These are phyloP conservation scores for Syngnathus scovelli DNA, from an alignment of 2,113 vertebrate genomes.

Conservation along the genomic window DNA sequence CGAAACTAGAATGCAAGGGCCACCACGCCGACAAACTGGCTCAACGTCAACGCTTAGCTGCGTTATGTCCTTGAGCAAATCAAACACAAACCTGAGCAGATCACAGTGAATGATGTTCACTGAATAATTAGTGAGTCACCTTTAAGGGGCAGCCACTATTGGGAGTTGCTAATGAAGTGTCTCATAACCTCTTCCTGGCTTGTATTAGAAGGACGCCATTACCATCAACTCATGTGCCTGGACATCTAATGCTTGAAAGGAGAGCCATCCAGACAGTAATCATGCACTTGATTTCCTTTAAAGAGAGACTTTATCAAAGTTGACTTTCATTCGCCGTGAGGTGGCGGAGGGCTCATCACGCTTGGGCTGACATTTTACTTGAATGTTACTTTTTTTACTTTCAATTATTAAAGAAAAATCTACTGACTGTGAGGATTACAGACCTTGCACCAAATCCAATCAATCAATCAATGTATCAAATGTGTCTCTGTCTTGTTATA, in stretches of 20 bases:
- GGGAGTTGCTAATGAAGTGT: conserved; percentile 58
- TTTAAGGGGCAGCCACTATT: conserved; percentile 46
- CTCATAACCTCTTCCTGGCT: conserved; percentile 56
- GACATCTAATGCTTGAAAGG: conserved; percentile 60
- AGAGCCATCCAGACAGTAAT: conserved; percentile 48
- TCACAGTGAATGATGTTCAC: conserved; percentile 40
- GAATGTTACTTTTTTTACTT: conserved; percentile 45
- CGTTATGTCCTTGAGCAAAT: conserved; percentile 45
- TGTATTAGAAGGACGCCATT: conserved; percentile 59
- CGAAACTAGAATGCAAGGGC: conserved; percentile 32
- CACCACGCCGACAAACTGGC: conserved; percentile 21
- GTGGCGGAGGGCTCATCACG: conserved; percentile 29
- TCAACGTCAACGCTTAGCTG: conserved; percentile 26
- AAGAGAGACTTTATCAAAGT: conserved; percentile 56
- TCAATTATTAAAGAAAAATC: conserved; percentile 38
- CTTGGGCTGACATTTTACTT: conserved; percentile 24
- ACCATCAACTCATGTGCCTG: conserved; percentile 55
- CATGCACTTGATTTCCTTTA: conserved; percentile 50
- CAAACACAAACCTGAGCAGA: conserved; percentile 27
- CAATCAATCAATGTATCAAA: neutral
- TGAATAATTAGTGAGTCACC: conserved; percentile 57
- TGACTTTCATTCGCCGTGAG: conserved; percentile 59
- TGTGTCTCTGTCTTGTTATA: neutral
- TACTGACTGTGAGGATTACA: conserved; percentile 13
- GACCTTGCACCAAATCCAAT: conserved; percentile 1